Evolutionary conservation across 1,140 invertebrate genomes (phyloP), one percentile per base, ranked within the genome.

Genomic region (Lepidotrigona ventralis): DNA sequence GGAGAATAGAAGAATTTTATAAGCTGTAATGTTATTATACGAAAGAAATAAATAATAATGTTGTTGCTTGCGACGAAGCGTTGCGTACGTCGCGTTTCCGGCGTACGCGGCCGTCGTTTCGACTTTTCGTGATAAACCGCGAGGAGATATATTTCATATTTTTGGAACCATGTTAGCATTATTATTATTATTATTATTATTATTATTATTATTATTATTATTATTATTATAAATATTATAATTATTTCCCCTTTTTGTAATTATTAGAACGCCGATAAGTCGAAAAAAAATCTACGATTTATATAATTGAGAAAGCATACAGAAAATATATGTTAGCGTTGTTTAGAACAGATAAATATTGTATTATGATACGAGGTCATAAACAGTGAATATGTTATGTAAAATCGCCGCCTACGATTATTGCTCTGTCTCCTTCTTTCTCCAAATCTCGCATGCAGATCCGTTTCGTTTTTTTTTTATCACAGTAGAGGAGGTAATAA

Each of bases 251-350:
- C 71, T 88, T 92, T 89, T 92, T 90, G 90, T 92, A 91, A 92
- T 92, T 91, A 91, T 81, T 92, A 89, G 82, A 85, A 90, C 78
- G 86, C 83, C 85, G 86, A 91, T 89, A 87, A 90, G 79, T 89
- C 81, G 73, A 84, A 76, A 21, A 83, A 76, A 26, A 19, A 78
- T 92, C 90, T 90, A 91, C 84, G 66, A 93, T 88, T 78, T 89
- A 88, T 81, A 87, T 81, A 87, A 92, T 90, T 92, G 88, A 85
- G 90, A 85, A 80, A 89, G 33, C 81, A 90, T 92, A 91, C 90
- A 93, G 91, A 93, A 93, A 85, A 29, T 93, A 93, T 93, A 94
- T 93, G 86, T 93, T 93, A 93, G 93, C 90, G 93, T 94, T 93
- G 91, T 93, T 93, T 94, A 93, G 92, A 91, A 93, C 90, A 93